A percentile compares a stretch with the other conserved stretches of the same genome.
phyloP scores from a whole-genome alignment of 1,140 invertebrate species.

The Ylistrum balloti region DNA sequence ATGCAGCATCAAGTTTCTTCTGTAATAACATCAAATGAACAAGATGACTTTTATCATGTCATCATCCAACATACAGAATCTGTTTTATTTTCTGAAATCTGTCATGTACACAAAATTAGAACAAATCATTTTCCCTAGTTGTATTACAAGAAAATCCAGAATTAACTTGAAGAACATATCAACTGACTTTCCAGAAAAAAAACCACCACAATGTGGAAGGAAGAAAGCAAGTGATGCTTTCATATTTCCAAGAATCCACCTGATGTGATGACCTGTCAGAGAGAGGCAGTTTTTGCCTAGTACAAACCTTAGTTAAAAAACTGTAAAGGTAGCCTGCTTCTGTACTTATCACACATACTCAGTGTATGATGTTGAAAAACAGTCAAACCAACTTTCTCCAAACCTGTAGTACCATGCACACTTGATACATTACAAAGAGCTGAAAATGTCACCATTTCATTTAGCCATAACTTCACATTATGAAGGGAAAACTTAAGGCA shows the following conservation, averaged over 20 bases:
- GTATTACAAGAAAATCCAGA: background rate
- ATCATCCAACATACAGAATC: background rate
- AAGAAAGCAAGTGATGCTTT: background rate
- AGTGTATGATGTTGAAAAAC: background rate
- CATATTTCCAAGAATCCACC: background rate
- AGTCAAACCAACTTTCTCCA: background rate
- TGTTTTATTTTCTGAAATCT: no score
- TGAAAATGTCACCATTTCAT: constrained; percentile 35
- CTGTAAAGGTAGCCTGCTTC: no score
- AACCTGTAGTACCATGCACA: background rate
- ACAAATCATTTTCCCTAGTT: background rate
- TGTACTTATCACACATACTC: no score
- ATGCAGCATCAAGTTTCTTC: background rate
- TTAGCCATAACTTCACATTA: no score
- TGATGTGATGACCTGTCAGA: no score
- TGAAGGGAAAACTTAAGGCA: no score
- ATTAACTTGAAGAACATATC: background rate
- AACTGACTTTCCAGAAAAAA: constrained; percentile 4
- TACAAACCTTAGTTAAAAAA: background rate
- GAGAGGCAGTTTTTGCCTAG: background rate
- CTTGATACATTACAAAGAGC: background rate
- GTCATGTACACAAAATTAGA: background rate
- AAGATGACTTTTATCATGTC: background rate
- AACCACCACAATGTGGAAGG: background rate
- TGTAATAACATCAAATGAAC: background rate